phyloP scores from a whole-genome alignment of 2,113 vertebrate species.

The Plecotus auritus region DNA sequence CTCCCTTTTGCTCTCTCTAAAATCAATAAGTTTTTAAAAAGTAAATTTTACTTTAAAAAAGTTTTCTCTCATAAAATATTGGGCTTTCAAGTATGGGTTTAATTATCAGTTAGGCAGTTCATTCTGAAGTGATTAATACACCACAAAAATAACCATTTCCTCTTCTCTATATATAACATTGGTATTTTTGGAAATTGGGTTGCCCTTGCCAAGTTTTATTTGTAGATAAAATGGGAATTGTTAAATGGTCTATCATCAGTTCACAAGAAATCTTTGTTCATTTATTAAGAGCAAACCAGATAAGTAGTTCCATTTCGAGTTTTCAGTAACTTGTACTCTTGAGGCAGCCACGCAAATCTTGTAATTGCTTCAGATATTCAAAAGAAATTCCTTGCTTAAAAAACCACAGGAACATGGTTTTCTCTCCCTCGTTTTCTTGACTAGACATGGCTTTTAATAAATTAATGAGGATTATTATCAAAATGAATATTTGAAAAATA shows the following conservation, averaged over 20 bases:
- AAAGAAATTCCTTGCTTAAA: background rate
- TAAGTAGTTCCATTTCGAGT: constrained; percentile 55
- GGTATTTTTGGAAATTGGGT: constrained; percentile 60
- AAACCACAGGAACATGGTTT: background rate
- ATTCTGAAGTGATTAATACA: constrained; percentile 62
- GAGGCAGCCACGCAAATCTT: background rate
- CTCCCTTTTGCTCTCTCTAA: background rate
- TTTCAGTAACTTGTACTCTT: constrained; percentile 44
- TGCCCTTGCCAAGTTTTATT: constrained; percentile 49
- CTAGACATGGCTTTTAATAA: background rate
- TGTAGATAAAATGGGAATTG: constrained; percentile 51
- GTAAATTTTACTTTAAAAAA: background rate
- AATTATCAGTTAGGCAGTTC: constrained; percentile 52
- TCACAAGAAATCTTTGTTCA: constrained; percentile 53
- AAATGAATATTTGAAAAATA: background rate
- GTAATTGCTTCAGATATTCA: constrained; percentile 47
- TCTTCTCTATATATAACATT: constrained; percentile 11
- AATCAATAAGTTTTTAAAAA: background rate
- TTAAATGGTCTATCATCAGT: constrained; percentile 47
- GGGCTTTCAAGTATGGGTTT: background rate
- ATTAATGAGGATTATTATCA: constrained; percentile 3
- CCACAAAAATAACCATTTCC: constrained; percentile 29
- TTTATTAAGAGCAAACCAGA: constrained; percentile 46
- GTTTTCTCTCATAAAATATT: constrained; percentile 46
- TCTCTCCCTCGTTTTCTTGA: background rate